These are phyloP conservation scores for Anolis apletophallus DNA, from an alignment of 2,797 vertebrate genomes.

Conservation along the genomic window DNA sequence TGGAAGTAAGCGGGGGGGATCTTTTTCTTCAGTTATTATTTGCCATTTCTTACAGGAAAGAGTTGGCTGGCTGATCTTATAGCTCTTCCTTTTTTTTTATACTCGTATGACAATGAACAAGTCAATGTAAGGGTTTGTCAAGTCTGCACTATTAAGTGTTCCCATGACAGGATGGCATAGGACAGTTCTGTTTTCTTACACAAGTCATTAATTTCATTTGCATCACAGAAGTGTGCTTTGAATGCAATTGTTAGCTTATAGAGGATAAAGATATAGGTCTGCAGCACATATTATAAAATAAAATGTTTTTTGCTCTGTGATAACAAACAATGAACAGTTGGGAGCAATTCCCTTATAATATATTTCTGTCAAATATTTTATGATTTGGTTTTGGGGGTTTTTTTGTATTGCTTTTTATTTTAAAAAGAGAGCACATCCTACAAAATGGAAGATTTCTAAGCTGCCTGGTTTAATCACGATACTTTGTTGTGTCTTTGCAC, in stretches of 20 bases:
- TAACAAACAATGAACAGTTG: not conserved
- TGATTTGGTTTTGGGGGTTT: slow-evolving; percentile 15
- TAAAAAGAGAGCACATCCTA: not conserved
- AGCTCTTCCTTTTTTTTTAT: not conserved
- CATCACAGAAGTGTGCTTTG: not conserved
- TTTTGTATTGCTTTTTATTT: not conserved
- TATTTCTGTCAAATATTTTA: slow-evolving; percentile 16
- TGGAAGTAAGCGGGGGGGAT: not conserved
- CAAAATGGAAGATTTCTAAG: slow-evolving; percentile 42
- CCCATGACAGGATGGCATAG: not conserved
- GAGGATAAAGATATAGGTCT: not conserved
- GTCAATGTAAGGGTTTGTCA: slow-evolving; percentile 10
- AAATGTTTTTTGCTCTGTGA: not conserved
- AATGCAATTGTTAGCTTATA: not conserved
- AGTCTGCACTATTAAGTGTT: slow-evolving; percentile 2
- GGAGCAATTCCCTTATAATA: slow-evolving; percentile 21
- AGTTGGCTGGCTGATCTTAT: slow-evolving; percentile 35
- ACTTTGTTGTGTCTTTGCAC: not conserved
- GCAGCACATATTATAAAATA: slow-evolving; percentile 20
- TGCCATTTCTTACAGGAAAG: slow-evolving; percentile 38
- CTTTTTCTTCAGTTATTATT: slow-evolving; percentile 65
- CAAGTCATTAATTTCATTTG: slow-evolving; percentile 10
- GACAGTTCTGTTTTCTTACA: slow-evolving; percentile 16
- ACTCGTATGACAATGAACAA: slow-evolving; percentile 13
- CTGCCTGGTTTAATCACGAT: slow-evolving; percentile 11